Evolutionary conservation across 2,113 vertebrate species (phyloP).

Genomic region (Phyllostomus discolor): DNA sequence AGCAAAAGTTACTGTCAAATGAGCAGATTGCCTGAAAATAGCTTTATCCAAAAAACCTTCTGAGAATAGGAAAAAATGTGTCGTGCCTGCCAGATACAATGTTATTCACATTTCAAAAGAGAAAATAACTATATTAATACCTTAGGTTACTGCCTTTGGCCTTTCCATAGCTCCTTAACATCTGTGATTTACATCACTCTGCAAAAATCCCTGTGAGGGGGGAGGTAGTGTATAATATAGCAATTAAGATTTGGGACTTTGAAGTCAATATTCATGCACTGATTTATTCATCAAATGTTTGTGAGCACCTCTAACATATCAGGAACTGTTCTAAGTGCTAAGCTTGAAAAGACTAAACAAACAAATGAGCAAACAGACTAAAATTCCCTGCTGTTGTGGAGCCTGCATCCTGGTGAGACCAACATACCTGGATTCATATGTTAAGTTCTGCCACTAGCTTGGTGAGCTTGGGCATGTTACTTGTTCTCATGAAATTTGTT

Average conservation of each 20-base stretch:
- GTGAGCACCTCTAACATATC: neutral
- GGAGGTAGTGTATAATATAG: neutral
- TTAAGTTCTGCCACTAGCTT: neutral
- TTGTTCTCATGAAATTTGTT: neutral
- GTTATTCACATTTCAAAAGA: conserved; percentile 52
- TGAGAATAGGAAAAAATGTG: conserved; percentile 59
- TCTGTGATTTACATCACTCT: neutral
- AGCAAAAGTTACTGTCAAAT: conserved; percentile 57
- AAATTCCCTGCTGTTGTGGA: neutral
- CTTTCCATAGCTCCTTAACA: neutral
- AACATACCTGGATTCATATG: neutral
- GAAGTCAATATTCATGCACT: neutral
- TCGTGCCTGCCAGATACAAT: conserved; percentile 56
- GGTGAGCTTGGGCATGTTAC: neutral
- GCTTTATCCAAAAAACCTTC: conserved; percentile 67
- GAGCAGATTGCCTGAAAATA: conserved; percentile 71
- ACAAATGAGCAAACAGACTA: neutral
- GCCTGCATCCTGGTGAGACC: neutral
- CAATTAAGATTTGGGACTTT: neutral
- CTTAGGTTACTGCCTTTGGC: conserved; percentile 11
- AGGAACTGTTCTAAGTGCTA: neutral
- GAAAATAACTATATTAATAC: neutral
- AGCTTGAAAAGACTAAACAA: neutral
- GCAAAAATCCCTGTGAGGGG: neutral
- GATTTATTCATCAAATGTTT: neutral